Conservation (phyloP, 2,113 vertebrate genomes). For the Cheirogaleus medius region DNA sequence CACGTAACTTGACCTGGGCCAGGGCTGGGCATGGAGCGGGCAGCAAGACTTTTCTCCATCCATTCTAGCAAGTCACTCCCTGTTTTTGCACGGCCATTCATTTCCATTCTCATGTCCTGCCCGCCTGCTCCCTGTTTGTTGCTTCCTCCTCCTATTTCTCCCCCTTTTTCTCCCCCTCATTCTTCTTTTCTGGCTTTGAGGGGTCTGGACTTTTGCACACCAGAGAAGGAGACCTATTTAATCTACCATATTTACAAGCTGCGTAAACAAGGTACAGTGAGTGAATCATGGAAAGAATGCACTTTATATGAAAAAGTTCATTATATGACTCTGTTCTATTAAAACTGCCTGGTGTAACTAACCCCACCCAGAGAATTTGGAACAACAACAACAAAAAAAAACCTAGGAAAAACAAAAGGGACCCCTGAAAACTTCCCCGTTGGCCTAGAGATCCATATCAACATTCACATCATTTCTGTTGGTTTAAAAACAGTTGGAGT, state of each 20-base stretch:
- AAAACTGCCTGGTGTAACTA: slow-evolving; percentile 51
- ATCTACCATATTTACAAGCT: slow-evolving; percentile 69
- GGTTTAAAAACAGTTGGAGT: not conserved
- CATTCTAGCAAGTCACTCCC: not conserved
- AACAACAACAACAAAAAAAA: too few species aligned
- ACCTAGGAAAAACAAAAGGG: not conserved
- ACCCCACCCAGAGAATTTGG: not conserved
- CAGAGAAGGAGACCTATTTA: slow-evolving; percentile 63
- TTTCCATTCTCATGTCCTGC: not conserved
- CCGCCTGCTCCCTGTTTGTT: not conserved
- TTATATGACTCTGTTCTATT: slow-evolving; percentile 63
- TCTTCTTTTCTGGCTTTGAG: slow-evolving; percentile 44
- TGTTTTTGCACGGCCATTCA: not conserved
- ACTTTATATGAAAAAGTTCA: slow-evolving; percentile 68
- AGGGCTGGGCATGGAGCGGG: not conserved
- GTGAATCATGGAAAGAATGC: slow-evolving; percentile 68
- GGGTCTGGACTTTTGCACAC: slow-evolving; percentile 30
- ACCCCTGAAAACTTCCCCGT: not conserved
- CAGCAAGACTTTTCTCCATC: not conserved
- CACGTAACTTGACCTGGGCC: not conserved
- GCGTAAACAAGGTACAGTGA: slow-evolving; percentile 57
- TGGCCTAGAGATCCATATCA: not conserved
- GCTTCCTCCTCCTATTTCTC: not conserved
- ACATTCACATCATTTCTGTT: not conserved
- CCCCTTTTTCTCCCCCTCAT: not conserved